phyloP scores from a whole-genome alignment of 2,113 vertebrate species.

The Cheirogaleus medius region DNA sequence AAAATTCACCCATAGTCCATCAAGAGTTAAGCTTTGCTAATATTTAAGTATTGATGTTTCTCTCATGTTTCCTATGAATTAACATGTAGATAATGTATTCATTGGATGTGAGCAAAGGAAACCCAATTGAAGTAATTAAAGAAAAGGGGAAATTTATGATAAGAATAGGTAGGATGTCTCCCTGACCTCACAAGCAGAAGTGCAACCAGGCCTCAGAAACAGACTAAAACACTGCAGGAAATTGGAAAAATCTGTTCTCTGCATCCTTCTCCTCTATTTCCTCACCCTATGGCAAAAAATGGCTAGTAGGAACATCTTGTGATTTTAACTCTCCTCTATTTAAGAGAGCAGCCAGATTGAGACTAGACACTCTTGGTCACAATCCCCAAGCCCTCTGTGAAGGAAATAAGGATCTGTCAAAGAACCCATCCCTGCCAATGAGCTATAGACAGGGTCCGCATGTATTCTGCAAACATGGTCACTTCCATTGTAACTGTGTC shows the following conservation, averaged over 20 bases:
- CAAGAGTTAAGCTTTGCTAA: not conserved
- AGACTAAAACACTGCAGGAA: not conserved
- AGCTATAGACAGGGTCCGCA: not conserved
- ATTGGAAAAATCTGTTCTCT: not conserved
- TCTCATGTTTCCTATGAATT: conserved; percentile 9
- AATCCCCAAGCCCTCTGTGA: not conserved
- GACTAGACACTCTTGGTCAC: not conserved
- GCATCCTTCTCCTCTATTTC: not conserved
- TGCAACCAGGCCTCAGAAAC: not conserved
- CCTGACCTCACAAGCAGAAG: not conserved
- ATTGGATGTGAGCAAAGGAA: conserved; percentile 5
- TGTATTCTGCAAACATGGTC: not conserved
- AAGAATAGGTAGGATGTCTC: not conserved
- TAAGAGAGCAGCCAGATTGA: not conserved
- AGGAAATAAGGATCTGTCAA: not conserved
- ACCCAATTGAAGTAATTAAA: conserved; percentile 24
- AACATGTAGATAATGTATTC: conserved; percentile 19
- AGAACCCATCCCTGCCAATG: not conserved
- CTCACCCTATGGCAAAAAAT: not conserved
- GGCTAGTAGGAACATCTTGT: not conserved
- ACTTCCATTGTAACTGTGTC: not conserved
- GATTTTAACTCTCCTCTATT: not conserved
- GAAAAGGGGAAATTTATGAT: not conserved
- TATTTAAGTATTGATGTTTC: not conserved
- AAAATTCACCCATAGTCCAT: not conserved